These are phyloP conservation scores for Augochlorella aurata DNA, from an alignment of 2,888 invertebrate species.

Conservation along the genomic window DNA sequence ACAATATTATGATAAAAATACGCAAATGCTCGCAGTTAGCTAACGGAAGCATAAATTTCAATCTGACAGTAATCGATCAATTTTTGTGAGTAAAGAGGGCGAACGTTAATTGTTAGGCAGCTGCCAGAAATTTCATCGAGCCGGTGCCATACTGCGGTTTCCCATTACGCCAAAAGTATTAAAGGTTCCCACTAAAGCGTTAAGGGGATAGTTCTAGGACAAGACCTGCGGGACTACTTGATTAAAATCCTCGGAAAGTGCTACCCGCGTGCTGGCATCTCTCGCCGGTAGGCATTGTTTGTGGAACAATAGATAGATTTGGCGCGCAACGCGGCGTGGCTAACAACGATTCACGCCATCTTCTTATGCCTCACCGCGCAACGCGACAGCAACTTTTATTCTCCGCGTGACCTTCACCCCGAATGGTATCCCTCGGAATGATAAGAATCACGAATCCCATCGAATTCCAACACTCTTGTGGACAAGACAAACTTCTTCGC, in stretches of 20 bases:
- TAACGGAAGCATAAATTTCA: not conserved
- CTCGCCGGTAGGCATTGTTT: conserved; percentile 67
- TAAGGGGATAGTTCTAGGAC: conserved; percentile 57
- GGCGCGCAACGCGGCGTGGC: conserved; percentile 49
- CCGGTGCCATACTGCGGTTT: conserved; percentile 56
- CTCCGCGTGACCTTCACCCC: conserved; percentile 49
- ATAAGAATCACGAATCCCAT: conserved; percentile 3
- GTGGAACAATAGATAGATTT: conserved; percentile 69
- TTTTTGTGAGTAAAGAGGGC: not conserved
- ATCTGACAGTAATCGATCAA: not conserved
- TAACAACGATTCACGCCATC: conserved; percentile 58
- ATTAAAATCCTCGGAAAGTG: conserved; percentile 71
- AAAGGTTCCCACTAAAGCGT: conserved; percentile 64
- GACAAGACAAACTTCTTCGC: not conserved
- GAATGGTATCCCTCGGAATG: not conserved
- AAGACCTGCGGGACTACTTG: conserved; percentile 70
- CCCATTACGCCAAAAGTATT: conserved; percentile 66
- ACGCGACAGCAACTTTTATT: conserved; percentile 49
- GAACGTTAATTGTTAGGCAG: not conserved
- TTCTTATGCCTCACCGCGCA: conserved; percentile 32
- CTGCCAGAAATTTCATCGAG: conserved; percentile 48
- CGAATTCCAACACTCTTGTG: not conserved
- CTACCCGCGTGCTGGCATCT: conserved; percentile 58
- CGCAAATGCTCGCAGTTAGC: too few species aligned
- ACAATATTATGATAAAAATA: too few species aligned